Base-by-base conservation (phyloP, 2,888 invertebrate genomes). In the Pterobdella sp. region DNA sequence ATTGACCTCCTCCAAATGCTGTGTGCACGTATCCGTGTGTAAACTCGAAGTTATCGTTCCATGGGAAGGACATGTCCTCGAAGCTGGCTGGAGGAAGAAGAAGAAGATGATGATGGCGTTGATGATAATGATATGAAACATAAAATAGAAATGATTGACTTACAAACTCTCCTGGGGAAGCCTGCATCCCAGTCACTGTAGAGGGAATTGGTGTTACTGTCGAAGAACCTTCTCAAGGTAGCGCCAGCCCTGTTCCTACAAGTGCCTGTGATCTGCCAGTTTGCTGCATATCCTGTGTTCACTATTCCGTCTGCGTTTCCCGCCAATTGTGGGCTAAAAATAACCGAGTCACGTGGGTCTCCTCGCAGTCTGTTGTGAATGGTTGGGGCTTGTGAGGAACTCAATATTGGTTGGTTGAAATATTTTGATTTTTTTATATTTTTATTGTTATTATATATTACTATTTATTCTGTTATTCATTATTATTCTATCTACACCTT, bases 1-100 rank as follows among this genome's bases (percentile, higher is more conserved):
- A n/a, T n/a, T n/a, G n/a, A n/a, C n/a, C n/a, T n/a, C n/a, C n/a
- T n/a, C 64, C 60, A 26, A 69, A 69, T 22, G 69, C 52, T 37
- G 52, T 49, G 34, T 69, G 69, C 22, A 69, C 32, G 49, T 69
- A 69, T 49, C 69, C 69, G 69, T 69, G 69, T 4, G 69, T 49
- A 26, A 26, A 69, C 34, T 69, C 69, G 26, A 42, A 69, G 0
- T 26, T 49, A 22, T 69, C 52, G 29, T 10, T 49, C 49, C 49
- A 69, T 14, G 69, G 69, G 31, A 42, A 69, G 26, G 69, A 49
- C 22, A 69, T 42, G 42, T 69, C 69, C 26, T 49, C n/a, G 52
- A 26, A 69, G 4, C 42, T 69, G 29, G 4, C 69, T 69, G 49
- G n/a, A 37, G 26, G 36, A 26, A 0, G 10, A 10, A 22, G 49